Evolutionary conservation across 2,113 vertebrate species (phyloP).

Genomic region (Odocoileus virginianus): DNA sequence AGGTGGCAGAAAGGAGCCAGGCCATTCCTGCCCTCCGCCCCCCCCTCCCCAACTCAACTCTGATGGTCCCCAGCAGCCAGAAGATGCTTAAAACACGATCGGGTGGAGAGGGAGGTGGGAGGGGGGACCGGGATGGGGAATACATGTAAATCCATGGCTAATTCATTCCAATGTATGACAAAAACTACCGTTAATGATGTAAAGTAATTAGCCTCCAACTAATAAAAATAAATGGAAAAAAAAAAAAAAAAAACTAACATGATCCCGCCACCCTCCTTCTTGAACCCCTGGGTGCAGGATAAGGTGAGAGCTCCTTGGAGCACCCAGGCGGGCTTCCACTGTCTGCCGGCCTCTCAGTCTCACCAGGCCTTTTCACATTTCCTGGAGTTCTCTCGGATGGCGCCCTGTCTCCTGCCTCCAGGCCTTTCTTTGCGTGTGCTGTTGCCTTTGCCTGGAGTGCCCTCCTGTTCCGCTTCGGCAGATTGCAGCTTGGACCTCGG

Average conservation of each 20-base stretch:
- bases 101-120: too few relatives aligned
- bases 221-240: too few relatives aligned
- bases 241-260: neutral
- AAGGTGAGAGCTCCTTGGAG: neutral
- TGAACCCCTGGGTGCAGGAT: neutral
- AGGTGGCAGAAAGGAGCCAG: neutral
- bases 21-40: neutral
- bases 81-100: neutral
- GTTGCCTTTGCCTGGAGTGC: neutral
- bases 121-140: too few relatives aligned
- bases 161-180: too few relatives aligned
- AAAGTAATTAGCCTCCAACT: too few relatives aligned
- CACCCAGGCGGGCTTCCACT: fast-evolving
- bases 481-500: neutral
- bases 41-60: neutral
- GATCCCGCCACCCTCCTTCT: neutral
- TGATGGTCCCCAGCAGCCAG: neutral
- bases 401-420: neutral
- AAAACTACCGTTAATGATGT: too few relatives aligned
- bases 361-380: neutral
- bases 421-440: neutral
- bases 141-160: too few relatives aligned
- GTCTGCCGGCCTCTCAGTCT: neutral
- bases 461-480: neutral
- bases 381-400: neutral